Conservation (phyloP, 2,888 invertebrate species). For the Caenorhabditis zanzibari region DNA sequence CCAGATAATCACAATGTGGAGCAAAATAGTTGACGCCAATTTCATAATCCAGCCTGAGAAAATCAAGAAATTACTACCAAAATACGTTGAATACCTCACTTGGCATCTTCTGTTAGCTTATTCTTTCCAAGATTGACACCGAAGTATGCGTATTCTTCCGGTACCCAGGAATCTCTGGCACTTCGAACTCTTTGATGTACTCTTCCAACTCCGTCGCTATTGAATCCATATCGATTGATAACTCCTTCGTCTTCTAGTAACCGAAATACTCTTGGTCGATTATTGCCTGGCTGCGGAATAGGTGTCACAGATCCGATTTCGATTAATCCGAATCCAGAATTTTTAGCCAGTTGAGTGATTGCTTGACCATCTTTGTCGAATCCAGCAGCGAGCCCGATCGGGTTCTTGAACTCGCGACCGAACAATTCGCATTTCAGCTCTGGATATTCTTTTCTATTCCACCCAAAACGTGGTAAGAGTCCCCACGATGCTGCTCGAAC, state of each 20-base stretch:
- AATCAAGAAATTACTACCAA: background rate
- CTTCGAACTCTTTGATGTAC: constrained; percentile 76
- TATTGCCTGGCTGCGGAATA: constrained; percentile 93
- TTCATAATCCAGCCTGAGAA: constrained; percentile 81
- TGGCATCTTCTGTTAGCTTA: constrained; percentile 89
- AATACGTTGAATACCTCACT: constrained; percentile 53
- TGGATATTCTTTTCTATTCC: constrained; percentile 79
- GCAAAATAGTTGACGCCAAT: constrained; percentile 91
- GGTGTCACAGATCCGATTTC: constrained; percentile 96
- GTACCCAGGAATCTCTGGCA: constrained; percentile 56
- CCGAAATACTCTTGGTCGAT: constrained; percentile 94
- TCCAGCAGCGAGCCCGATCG: constrained; percentile 96
- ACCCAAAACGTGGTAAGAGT: constrained; percentile 76
- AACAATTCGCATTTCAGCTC: constrained; percentile 77
- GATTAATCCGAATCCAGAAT: constrained; percentile 94
- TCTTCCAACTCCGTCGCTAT: constrained; percentile 91
- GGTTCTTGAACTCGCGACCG: constrained; percentile 89
- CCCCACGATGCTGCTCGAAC: constrained; percentile 78
- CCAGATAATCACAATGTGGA: constrained; percentile 93
- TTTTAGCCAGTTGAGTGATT: constrained; percentile 61
- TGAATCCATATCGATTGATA: constrained; percentile 90
- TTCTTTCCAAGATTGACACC: constrained; percentile 98
- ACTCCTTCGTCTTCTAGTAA: constrained; percentile 88
- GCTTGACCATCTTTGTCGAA: constrained; percentile 90
- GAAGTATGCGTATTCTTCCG: constrained; percentile 84